Base-by-base conservation (phyloP, 2,888 invertebrate species). In the Myopa tessellatipennis region DNA sequence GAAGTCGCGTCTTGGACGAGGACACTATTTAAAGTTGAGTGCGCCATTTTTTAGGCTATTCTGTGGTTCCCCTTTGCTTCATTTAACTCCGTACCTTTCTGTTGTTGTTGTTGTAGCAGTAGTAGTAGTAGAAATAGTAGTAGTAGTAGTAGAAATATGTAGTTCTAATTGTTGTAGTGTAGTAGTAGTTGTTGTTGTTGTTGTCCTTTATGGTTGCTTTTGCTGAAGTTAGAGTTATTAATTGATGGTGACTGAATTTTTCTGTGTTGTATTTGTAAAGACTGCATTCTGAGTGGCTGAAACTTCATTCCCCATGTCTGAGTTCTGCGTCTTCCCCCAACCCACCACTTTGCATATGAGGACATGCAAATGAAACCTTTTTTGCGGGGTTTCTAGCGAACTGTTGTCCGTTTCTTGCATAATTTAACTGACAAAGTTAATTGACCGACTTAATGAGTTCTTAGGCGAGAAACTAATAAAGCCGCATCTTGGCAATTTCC, bases 371-470 rank as follows among this genome's bases (percentile, higher is more conserved):
- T 63, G 12, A 34, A 12, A 36, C 34, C 6, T 26, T 63, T 63
- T 63, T 34, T 5, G 1, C 4, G 26, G 12, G 8, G 0, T 34
- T 36, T 34, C 14, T 63, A 26, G 2, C 26, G 26, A 26, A 26
- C 26, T 26, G 12, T 34, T 63, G 0, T 6, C 10, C 16, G 26
- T 34, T 58, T 60, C 16, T 26, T 71, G n/a, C 40, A 38, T 38
- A 55, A 55, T 55, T 71, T 60, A 36, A 34, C 18, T 38, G 16
- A 12, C 34, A 63, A 61, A 77, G 79, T 79, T 80, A 79, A 79
- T 70, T 79, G 79, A 79, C 79, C 80, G 80, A 74, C 63, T 79
- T 78, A 81, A 76, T 79, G 60, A 16, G 34, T n/a, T 38, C n/a
- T 63, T 58, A 60, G n/a, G 45, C 50, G 16, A 55, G 55, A 55